phyloP scores from a whole-genome alignment of 64 coral and sea anemone species.

The Montipora cactus region DNA sequence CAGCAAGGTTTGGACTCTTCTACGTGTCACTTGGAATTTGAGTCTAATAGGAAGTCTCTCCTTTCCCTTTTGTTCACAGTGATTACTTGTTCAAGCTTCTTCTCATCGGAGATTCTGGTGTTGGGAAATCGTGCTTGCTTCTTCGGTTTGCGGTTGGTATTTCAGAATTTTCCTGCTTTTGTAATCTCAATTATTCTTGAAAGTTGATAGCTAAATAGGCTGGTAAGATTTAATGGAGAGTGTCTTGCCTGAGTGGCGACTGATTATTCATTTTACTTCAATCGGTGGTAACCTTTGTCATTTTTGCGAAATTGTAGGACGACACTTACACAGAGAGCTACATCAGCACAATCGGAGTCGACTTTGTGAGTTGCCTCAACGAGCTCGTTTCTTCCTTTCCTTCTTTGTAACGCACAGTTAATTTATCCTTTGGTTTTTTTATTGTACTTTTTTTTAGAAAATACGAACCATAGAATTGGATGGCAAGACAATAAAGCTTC shows the following conservation, averaged over 20 bases:
- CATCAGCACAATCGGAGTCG: slow-evolving; percentile 99
- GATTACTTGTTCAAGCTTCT: slow-evolving; percentile 99
- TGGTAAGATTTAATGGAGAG: slow-evolving; percentile 68
- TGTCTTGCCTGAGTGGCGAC: neutral
- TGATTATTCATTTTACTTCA: slow-evolving; percentile 30
- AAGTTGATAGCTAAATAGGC: slow-evolving; percentile 51
- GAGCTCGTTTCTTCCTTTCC: slow-evolving; percentile 18
- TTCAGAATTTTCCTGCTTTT: slow-evolving; percentile 56
- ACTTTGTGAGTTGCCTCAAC: slow-evolving; percentile 95
- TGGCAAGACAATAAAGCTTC: slow-evolving; percentile 99
- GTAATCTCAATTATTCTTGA: slow-evolving; percentile 14
- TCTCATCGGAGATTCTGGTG: slow-evolving; percentile 98
- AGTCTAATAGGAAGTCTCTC: slow-evolving; percentile 65
- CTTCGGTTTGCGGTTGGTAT: slow-evolving; percentile 99
- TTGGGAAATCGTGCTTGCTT: slow-evolving; percentile 99
- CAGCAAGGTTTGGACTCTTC: slow-evolving; percentile 82
- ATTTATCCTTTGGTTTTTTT: slow-evolving; percentile 24
- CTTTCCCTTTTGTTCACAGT: slow-evolving; percentile 67
- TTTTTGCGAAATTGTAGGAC: slow-evolving; percentile 71
- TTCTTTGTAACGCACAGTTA: neutral
- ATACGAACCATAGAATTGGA: slow-evolving; percentile 99
- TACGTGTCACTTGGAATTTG: slow-evolving; percentile 88
- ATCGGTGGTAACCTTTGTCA: slow-evolving; percentile 26
- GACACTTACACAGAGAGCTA: slow-evolving; percentile 99
- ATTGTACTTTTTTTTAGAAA: slow-evolving; percentile 78